Evolutionary conservation across 53 echinoderm and acorn worm genomes (phyloP), one percentile per base, ranked within the genome.

Genomic region (Luidia sarsii): DNA sequence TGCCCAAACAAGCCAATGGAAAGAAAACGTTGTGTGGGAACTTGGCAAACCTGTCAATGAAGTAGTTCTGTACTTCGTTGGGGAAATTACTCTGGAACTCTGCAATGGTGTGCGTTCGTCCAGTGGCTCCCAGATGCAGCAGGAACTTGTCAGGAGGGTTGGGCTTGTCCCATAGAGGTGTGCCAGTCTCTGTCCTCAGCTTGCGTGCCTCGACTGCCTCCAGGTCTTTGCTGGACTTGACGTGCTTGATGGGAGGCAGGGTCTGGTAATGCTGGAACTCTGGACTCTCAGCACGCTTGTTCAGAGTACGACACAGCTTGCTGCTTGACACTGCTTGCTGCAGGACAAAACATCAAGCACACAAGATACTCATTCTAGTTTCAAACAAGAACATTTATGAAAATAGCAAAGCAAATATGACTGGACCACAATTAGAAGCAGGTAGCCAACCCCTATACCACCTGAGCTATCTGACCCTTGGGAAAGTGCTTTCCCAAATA

Each of bases 21-120:
- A n/a, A n/a, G n/a, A n/a, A n/a, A n/a, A n/a, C n/a, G n/a, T n/a
- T n/a, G n/a, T n/a, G n/a, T n/a, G n/a, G n/a, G n/a, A n/a, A n/a
- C n/a, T n/a, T n/a, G n/a, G n/a, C n/a, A n/a, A n/a, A n/a, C n/a
- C 94, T 91, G 32, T 97, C 99, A 41, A 97, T 97, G 87, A 91
- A 97, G 77, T 73, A 97, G 50, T 85, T 81, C 49, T 89, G 89
- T 19, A 97, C 99, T 65, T 92, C 93, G 74, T 89, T 97, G 7
- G 99, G 99, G 83, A 97, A 94, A 71, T 97, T 94, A 51, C 87
- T 94, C 87, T 97, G 99, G 75, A 91, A 97, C 68, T 97, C 99
- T 43, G 99, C 94, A 34, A 97, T 94, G 30, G 94, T 91, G 74
- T 94, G 99, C 1, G 99, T 97, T 51, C 99, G 73, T 33, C 81